Evolutionary conservation across 2,113 vertebrate species (phyloP).

Genomic region (Chlorodrepanis virens): DNA sequence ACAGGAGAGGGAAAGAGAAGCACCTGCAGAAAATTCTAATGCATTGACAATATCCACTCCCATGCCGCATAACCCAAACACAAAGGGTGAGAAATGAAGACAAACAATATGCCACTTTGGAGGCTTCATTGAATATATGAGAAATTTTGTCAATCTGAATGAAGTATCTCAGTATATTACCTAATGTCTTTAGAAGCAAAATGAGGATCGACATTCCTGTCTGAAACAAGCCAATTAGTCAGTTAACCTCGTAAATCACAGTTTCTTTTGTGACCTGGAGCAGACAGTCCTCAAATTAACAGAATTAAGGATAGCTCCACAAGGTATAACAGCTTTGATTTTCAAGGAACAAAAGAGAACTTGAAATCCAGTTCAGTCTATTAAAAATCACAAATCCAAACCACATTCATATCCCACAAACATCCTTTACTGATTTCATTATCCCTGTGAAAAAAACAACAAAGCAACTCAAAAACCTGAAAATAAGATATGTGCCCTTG

Average conservation of each 20-base stretch:
- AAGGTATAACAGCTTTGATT: neutral
- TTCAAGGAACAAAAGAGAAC: neutral
- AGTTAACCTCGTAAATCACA: slow-evolving; percentile 35
- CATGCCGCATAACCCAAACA: neutral
- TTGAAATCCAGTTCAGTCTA: neutral
- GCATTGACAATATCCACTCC: neutral
- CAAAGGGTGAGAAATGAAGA: slow-evolving; percentile 34
- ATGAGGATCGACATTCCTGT: neutral
- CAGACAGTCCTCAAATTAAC: slow-evolving; percentile 21
- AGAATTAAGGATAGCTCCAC: neutral
- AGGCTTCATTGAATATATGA: neutral
- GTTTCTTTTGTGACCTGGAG: slow-evolving; percentile 4
- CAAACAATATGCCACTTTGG: neutral
- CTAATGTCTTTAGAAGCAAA: slow-evolving; percentile 29
- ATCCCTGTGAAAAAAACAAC: neutral
- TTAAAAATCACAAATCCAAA: neutral
- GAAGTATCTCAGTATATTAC: neutral
- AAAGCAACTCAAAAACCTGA: neutral
- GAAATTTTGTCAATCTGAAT: neutral
- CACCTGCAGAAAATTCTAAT: slow-evolving; percentile 21
- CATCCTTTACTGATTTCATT: neutral
- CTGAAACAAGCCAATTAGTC: neutral
- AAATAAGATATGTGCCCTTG: neutral
- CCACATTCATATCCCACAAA: neutral
- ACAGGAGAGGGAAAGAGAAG: neutral